A percentile compares a stretch with the other conserved stretches of the same genome.
Evolutionary conservation across 2,113 vertebrate genomes (phyloP).

Genomic region (Leuciscus idus): DNA sequence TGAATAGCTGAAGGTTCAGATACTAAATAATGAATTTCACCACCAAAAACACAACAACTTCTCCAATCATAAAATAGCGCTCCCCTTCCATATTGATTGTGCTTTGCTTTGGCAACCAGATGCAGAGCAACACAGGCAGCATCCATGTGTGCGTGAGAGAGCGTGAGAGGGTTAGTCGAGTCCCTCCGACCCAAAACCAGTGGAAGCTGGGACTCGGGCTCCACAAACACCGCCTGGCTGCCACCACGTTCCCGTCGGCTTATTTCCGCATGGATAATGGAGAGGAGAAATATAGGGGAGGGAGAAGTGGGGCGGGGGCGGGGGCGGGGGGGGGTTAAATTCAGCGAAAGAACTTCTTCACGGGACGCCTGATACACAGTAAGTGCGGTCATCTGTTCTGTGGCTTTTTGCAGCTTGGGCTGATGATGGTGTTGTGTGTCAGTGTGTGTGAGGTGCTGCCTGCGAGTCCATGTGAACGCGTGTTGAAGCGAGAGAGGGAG

Average conservation of each 20-base stretch:
- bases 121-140: slow-evolving; percentile 94
- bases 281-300: slow-evolving; percentile 29
- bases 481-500: not conserved
- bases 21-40: slow-evolving; percentile 99
- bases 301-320: not conserved
- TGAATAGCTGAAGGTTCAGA: slow-evolving; percentile 99
- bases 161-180: slow-evolving; percentile 57
- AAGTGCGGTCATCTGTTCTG: slow-evolving; percentile 96
- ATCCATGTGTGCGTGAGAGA: slow-evolving; percentile 80
- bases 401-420: slow-evolving; percentile 81
- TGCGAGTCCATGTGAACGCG: slow-evolving; percentile 30
- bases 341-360: slow-evolving; percentile 86
- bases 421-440: slow-evolving; percentile 63
- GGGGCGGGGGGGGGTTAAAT: slow-evolving; percentile 77
- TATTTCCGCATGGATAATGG: slow-evolving; percentile 52
- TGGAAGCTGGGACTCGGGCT: slow-evolving; percentile 19
- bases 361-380: slow-evolving; percentile 91
- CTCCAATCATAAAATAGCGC: slow-evolving; percentile 99
- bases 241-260: slow-evolving; percentile 37
- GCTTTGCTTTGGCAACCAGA: slow-evolving; percentile 99
- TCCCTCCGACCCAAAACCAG: slow-evolving; percentile 59
- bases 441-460: not conserved
- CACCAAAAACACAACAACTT: slow-evolving; percentile 99
- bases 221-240: slow-evolving; percentile 14
- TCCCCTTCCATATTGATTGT: slow-evolving; percentile 99